Evolutionary conservation across 2,888 invertebrate genomes (phyloP), one percentile per base, ranked within the genome.

Genomic region (Eupithecia subfuscata): DNA sequence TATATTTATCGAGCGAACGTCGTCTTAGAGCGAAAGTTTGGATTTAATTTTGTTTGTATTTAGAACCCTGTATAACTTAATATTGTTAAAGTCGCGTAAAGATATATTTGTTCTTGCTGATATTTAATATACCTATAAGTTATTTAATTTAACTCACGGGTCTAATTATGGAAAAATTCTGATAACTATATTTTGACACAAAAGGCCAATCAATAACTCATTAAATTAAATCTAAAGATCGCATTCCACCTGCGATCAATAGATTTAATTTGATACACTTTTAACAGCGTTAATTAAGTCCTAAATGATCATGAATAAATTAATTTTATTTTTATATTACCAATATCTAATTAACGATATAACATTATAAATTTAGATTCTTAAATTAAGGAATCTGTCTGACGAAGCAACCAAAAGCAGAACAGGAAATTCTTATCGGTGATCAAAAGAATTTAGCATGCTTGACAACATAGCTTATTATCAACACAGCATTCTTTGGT

Each of bases 241-340:
- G n/a, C 65, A 67, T 67, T 67, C 65, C 65, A 40, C 40, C n/a
- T 11, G 65, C 22, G 68, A 68, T 68, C 11, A 79, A 77, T 79
- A 79, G 3, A 73, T 18, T 56, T 81, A 30, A 73, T 18, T 56
- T 81, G 81, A 75, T 82, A 80, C 82, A 81, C 77, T 79, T 82
- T 80, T 78, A 78, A 80, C 80, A 78, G 78, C 75, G 76, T 80
- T 79, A 77, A 80, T 79, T 75, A 77, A 75, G 69, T 78, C 71
- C 68, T 77, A 77, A 78, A 79, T 74, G 70, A 81, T 78, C 74
- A 56, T 79, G 74, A 79, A 80, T 81, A 79, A 69, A 80, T 79
- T 78, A 79, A 69, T 78, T 74, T 78, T 73, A 80, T 78, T 75
- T 69, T 75, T 81, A 78, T 78, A 78, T 79, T 76, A 71, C 74